Percentiles rank a stretch among this genome's conserved stretches.
Conservation (phyloP, 1,140 invertebrate genomes). For the Gonatopus flavifemur region DNA sequence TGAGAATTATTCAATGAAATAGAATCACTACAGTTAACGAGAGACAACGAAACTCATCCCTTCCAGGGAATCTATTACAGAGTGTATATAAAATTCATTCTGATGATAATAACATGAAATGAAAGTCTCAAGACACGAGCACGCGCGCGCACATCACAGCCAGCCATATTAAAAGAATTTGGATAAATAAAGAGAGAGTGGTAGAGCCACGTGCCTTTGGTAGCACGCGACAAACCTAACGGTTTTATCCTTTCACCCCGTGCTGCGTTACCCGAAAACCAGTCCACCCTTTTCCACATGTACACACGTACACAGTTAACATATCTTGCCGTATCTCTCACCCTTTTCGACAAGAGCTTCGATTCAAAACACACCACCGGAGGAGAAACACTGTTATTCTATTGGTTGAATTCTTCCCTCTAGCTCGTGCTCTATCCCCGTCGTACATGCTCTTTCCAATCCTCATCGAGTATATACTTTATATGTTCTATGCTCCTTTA, state of each 20-base stretch:
- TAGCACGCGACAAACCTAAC: constrained; percentile 57
- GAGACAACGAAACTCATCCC: no score
- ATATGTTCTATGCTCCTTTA: no score
- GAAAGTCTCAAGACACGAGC: no score
- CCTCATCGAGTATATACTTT: no score
- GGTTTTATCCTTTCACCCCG: constrained; percentile 52
- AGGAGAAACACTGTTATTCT: constrained; percentile 52
- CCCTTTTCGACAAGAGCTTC: constrained; percentile 18
- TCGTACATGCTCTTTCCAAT: constrained; percentile 23
- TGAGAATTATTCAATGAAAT: no score
- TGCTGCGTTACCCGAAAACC: constrained; percentile 37
- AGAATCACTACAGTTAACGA: no score
- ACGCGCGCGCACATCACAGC: not conserved
- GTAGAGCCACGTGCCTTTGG: constrained; percentile 49
- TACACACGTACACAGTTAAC: constrained; percentile 42
- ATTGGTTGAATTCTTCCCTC: constrained; percentile 39
- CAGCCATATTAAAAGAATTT: no score
- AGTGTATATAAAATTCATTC: no score
- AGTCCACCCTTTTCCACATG: constrained; percentile 53
- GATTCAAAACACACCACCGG: constrained; percentile 48
- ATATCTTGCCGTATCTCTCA: not conserved
- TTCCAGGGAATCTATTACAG: no score
- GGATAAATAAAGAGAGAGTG: constrained; percentile 15
- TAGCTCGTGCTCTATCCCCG: constrained; percentile 30
- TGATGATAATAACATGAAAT: no score